phyloP scores from a whole-genome alignment of 2,113 vertebrate genomes.

The Xiphorhynchus elegans region DNA sequence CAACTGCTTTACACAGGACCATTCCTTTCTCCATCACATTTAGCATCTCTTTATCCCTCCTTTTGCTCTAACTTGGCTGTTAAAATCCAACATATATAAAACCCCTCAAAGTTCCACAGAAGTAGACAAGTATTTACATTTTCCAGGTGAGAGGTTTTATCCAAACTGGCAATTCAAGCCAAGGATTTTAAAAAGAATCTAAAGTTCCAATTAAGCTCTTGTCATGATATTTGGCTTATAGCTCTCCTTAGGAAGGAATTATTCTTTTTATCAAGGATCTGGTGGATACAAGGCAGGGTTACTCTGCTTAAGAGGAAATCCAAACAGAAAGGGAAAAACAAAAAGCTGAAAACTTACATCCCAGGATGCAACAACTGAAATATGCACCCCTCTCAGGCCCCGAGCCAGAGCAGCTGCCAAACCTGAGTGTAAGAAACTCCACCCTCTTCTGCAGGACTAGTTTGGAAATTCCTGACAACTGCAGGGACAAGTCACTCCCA shows the following conservation, averaged over 20 bases:
- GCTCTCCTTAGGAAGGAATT: background rate
- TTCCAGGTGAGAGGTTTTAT: background rate
- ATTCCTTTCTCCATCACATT: background rate
- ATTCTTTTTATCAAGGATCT: background rate
- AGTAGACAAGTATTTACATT: background rate
- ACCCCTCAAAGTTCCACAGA: background rate
- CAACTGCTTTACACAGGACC: background rate
- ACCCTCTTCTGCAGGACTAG: slow-evolving; percentile 32
- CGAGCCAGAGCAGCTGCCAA: background rate
- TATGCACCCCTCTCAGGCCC: background rate
- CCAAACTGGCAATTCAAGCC: background rate
- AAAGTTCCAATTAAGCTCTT: background rate
- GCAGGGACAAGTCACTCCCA: background rate
- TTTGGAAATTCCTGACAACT: slow-evolving; percentile 37
- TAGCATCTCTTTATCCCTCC: background rate
- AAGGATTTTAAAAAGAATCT: background rate
- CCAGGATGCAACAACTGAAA: slow-evolving; percentile 30
- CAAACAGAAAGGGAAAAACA: background rate
- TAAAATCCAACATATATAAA: background rate
- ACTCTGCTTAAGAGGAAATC: slow-evolving; percentile 3
- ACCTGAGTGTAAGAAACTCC: slow-evolving; percentile 9
- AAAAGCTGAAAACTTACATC: background rate
- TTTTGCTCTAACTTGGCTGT: background rate
- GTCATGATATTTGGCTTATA: background rate
- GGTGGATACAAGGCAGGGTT: background rate